Conservation (phyloP, 2,888 invertebrate genomes). For the Caenorhabditis sp. region DNA sequence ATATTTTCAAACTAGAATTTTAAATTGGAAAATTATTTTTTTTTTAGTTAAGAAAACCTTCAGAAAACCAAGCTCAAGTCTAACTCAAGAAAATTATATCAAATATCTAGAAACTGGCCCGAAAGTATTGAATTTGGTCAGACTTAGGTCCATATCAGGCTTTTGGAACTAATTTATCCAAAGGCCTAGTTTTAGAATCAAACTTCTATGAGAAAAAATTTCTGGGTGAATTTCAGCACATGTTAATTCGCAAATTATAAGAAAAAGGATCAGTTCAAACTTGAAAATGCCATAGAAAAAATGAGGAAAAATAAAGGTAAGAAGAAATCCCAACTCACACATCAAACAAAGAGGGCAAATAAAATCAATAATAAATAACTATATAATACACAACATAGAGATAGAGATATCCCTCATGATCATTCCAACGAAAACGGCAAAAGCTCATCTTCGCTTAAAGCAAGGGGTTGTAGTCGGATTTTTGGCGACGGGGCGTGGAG, state of each 20-base stretch:
- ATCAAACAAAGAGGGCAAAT: neutral
- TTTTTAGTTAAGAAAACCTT: too few species aligned
- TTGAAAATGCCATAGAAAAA: neutral
- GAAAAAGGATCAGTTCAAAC: neutral
- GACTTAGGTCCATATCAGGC: too few species aligned
- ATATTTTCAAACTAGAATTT: too few species aligned
- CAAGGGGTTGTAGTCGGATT: conserved; percentile 43
- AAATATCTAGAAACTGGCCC: too few species aligned
- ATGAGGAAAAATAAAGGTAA: neutral
- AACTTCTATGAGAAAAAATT: too few species aligned
- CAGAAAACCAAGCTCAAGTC: too few species aligned
- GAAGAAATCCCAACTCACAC: neutral
- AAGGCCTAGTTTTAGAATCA: too few species aligned
- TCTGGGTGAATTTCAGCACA: too few species aligned
- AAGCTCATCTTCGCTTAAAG: conserved; percentile 35
- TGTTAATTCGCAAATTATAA: neutral
- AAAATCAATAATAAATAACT: neutral
- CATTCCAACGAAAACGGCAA: conserved; percentile 11
- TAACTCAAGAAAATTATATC: too few species aligned
- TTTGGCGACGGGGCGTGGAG: conserved; percentile 38
- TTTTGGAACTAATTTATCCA: too few species aligned
- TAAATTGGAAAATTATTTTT: too few species aligned
- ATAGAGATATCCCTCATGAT: neutral
- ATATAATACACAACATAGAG: neutral
- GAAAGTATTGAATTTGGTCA: too few species aligned